These are phyloP conservation scores for Channa argus DNA, from an alignment of 2,113 vertebrate genomes.

Conservation along the genomic window DNA sequence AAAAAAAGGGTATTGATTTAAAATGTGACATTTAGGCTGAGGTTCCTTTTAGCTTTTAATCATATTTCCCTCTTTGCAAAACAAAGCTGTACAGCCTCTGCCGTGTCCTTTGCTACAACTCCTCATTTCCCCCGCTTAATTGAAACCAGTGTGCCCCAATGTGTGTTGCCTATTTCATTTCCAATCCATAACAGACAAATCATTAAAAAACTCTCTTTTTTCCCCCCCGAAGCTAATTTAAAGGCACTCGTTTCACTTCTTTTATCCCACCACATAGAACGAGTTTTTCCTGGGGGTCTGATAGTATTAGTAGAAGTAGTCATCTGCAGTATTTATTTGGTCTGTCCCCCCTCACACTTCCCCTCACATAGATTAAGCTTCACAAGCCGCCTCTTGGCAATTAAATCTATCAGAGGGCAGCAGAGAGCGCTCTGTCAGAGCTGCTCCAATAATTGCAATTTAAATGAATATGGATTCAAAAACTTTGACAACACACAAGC, in stretches of 20 bases:
- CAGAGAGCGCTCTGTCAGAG: constrained; percentile 67
- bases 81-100: constrained; percentile 46
- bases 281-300: constrained; percentile 33
- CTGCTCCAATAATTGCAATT: constrained; percentile 74
- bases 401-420: constrained; percentile 76
- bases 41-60: constrained; percentile 36
- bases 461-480: constrained; percentile 74
- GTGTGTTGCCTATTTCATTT: constrained; percentile 41
- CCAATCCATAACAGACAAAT: constrained; percentile 58
- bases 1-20: constrained; percentile 26
- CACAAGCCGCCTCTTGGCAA: constrained; percentile 69
- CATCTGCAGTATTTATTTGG: constrained; percentile 58
- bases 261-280: constrained; percentile 39
- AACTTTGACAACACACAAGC: constrained; percentile 56
- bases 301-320: constrained; percentile 51
- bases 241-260: constrained; percentile 16
- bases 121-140: constrained; percentile 43
- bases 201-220: constrained; percentile 44
- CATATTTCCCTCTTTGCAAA: constrained; percentile 24
- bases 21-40: constrained; percentile 48
- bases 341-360: constrained; percentile 30
- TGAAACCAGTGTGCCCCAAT: constrained; percentile 24
- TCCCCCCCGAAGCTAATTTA: constrained; percentile 37
- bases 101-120: constrained; percentile 26
- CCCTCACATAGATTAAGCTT: constrained; percentile 66